Evolutionary conservation across 2,797 vertebrate genomes (phyloP).

Genomic region (Phalanger gymnotis): DNA sequence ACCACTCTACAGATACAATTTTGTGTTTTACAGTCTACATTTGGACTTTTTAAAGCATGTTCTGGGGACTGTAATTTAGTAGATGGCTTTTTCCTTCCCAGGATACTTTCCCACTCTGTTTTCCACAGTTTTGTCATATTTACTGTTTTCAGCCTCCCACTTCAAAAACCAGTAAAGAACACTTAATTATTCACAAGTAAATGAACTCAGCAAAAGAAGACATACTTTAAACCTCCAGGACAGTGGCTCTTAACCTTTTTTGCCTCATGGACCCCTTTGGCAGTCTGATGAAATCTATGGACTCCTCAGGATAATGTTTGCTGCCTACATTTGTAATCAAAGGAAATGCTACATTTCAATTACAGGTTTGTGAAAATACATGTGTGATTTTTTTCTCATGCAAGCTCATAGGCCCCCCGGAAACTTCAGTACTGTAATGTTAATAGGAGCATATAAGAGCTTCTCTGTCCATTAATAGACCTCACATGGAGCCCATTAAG

Average conservation of each 20-base stretch:
- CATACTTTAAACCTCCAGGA: neutral
- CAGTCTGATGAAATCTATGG: neutral
- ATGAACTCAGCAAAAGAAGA: neutral
- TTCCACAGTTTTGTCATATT: neutral
- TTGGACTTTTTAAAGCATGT: neutral
- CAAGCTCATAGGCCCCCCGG: neutral
- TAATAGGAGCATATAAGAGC: too few relatives aligned
- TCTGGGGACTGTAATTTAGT: neutral
- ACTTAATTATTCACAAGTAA: neutral
- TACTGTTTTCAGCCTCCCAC: neutral
- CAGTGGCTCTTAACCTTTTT: neutral
- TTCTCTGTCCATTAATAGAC: too few relatives aligned
- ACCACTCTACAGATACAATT: conserved; percentile 49
- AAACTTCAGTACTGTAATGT: too few relatives aligned
- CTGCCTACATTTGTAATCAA: neutral
- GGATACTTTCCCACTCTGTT: neutral
- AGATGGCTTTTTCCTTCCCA: neutral
- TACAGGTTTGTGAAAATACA: neutral
- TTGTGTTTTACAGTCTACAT: neutral
- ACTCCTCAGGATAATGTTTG: neutral
- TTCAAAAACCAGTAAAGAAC: neutral
- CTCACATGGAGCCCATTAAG: too few relatives aligned
- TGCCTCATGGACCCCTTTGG: neutral
- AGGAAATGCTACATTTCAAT: neutral
- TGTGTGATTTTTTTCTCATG: neutral